phyloP scores from a whole-genome alignment of 2,113 vertebrate species.

The Zosterops pallidus region DNA sequence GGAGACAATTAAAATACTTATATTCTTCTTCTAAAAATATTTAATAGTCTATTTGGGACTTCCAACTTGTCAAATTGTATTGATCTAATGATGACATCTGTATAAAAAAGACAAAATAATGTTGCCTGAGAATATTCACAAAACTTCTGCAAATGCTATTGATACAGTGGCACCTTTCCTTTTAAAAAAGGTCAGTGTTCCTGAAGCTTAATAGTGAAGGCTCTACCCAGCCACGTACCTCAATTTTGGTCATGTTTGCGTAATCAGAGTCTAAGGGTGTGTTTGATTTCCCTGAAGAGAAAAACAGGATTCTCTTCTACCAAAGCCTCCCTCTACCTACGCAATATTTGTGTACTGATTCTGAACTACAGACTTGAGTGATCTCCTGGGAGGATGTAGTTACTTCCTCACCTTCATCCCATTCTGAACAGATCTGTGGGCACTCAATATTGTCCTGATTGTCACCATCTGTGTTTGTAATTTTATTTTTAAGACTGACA shows the following conservation, averaged over 20 bases:
- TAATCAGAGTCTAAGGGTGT: neutral
- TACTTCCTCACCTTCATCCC: neutral
- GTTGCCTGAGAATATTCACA: neutral
- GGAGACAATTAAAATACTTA: neutral
- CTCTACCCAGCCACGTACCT: neutral
- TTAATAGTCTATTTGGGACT: neutral
- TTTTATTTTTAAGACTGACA: neutral
- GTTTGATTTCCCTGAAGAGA: neutral
- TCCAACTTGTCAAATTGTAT: neutral
- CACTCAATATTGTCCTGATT: neutral
- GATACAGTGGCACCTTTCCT: neutral
- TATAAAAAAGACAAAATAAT: neutral
- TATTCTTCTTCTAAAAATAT: neutral
- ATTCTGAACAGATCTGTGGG: accelerated
- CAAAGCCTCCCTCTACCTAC: neutral
- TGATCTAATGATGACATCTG: neutral
- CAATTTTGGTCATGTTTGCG: neutral
- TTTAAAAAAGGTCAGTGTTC: neutral
- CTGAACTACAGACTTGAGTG: neutral
- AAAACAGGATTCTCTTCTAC: neutral
- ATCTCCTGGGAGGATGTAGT: neutral
- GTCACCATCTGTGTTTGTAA: neutral
- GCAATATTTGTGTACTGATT: neutral
- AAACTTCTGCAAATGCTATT: neutral
- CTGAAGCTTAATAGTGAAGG: neutral